Evolutionary conservation across 2,888 invertebrate genomes (phyloP).

Genomic region (Agonopterix arenella): DNA sequence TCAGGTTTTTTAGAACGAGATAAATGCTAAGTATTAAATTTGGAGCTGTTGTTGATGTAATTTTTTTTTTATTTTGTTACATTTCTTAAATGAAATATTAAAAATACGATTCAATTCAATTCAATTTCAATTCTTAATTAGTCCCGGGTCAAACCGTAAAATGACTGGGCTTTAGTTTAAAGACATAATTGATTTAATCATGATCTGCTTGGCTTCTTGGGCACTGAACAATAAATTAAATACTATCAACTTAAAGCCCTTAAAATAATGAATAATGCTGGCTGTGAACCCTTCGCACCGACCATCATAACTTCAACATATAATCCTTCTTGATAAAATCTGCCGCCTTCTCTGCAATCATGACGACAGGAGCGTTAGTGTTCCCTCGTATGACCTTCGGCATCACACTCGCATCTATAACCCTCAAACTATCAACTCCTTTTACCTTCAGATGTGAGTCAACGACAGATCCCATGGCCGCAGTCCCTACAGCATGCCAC

Average conservation of each 20-base stretch:
- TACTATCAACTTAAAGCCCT: background rate
- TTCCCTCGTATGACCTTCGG: slow-evolving; percentile 50
- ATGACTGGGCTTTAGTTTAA: too few species aligned
- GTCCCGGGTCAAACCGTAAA: too few species aligned
- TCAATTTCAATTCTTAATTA: too few species aligned
- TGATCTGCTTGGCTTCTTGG: too few species aligned
- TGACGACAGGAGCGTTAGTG: slow-evolving; percentile 57
- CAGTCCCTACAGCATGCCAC: slow-evolving; percentile 61
- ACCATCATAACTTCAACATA: slow-evolving; percentile 1
- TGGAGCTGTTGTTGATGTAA: too few species aligned
- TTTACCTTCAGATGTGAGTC: slow-evolving; percentile 37
- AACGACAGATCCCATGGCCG: slow-evolving; percentile 49
- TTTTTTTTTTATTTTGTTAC: too few species aligned
- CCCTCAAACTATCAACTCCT: slow-evolving; percentile 39
- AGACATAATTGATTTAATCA: too few species aligned
- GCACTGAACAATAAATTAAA: too few species aligned
- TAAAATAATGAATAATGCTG: background rate
- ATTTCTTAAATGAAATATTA: too few species aligned
- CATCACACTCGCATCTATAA: slow-evolving; percentile 59
- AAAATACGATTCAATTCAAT: too few species aligned
- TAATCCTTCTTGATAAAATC: slow-evolving; percentile 43
- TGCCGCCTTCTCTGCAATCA: slow-evolving; percentile 58
- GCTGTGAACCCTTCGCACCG: background rate
- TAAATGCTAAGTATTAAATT: too few species aligned
- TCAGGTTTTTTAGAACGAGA: too few species aligned